Base-by-base conservation (phyloP, 2,888 invertebrate genomes). In the Hirtodrosophila duncani region DNA sequence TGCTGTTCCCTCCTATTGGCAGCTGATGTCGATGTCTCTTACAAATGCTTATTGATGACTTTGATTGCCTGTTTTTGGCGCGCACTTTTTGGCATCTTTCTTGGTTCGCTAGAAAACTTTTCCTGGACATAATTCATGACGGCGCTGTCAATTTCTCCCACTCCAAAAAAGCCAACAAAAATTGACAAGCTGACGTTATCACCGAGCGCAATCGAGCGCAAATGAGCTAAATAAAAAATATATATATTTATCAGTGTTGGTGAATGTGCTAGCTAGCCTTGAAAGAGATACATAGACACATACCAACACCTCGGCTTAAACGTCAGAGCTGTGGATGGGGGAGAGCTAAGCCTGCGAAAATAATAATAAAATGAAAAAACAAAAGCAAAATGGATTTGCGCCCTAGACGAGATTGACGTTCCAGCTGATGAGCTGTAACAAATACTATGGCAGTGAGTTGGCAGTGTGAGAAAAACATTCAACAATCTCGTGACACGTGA, bases 1-100 rank as follows among this genome's bases (percentile, higher is more conserved):
- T 9, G 24, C 4, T 6, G 24, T 20, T 29, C 13, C 1, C 18
- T 29, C 6, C 13, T n/a, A 23, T 34, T 16, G 9, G 16, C 36
- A n/a, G 24, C 49, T 61, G 26, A 13, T 39, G 10, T 7, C 20
- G 39, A 44, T 44, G 27, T 38, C 27, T n/a, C 27, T 14, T 41
- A 33, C 34, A 58, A 68, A 57, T 48, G 43, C 48, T 49, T 42
- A 63, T 66, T 72, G 72, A 66, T 63, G 56, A 50, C 46, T 63
- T 41, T 55, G 56, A 53, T 53, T 42, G 53, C 20, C 31, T 31
- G 27, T n/a, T n/a, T n/a, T n/a, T n/a, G n/a, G n/a, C n/a, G n/a
- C n/a, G n/a, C n/a, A n/a, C n/a, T n/a, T n/a, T n/a, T n/a, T n/a
- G n/a, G n/a, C n/a, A n/a, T n/a, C n/a, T n/a, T n/a, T n/a, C n/a